phyloP scores from a whole-genome alignment of 2,888 invertebrate genomes.

The Stenodema calcarata region DNA sequence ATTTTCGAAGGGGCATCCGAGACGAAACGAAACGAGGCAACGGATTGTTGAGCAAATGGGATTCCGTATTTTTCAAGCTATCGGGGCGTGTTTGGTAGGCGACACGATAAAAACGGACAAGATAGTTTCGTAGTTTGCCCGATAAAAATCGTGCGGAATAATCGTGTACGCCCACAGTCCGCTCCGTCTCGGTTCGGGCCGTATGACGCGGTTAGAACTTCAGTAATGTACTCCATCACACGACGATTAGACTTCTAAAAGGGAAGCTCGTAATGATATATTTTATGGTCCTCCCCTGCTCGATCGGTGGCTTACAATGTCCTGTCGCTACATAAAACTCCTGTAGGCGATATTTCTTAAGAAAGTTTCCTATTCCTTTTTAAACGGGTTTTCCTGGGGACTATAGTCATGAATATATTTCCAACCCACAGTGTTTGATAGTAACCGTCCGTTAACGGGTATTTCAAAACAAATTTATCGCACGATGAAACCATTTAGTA shows the following conservation, averaged over 20 bases:
- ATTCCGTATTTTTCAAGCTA: background rate
- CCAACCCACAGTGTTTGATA: background rate
- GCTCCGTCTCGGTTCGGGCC: background rate
- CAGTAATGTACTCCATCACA: slow-evolving; percentile 20
- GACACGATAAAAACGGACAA: slow-evolving; percentile 1
- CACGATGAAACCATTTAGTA: background rate
- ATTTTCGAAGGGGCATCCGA: background rate
- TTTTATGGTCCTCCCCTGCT: background rate
- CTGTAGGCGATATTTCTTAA: background rate
- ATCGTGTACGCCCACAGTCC: background rate
- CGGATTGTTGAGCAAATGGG: background rate
- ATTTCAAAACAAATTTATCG: background rate
- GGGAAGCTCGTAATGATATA: slow-evolving; percentile 5
- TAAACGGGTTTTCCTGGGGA: background rate
- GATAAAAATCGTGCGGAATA: background rate
- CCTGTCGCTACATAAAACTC: slow-evolving; percentile 7
- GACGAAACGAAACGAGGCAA: background rate
- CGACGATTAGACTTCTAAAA: slow-evolving; percentile 14
- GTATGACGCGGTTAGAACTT: background rate
- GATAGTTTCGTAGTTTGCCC: background rate
- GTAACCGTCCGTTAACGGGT: background rate
- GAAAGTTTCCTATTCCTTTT: background rate
- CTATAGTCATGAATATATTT: background rate
- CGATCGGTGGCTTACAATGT: slow-evolving; percentile 19
- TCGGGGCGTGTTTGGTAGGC: background rate